Percentiles rank a stretch among this genome's conserved stretches.
Conservation (phyloP, 2,113 vertebrate species). For the Myiozetetes cayanensis region DNA sequence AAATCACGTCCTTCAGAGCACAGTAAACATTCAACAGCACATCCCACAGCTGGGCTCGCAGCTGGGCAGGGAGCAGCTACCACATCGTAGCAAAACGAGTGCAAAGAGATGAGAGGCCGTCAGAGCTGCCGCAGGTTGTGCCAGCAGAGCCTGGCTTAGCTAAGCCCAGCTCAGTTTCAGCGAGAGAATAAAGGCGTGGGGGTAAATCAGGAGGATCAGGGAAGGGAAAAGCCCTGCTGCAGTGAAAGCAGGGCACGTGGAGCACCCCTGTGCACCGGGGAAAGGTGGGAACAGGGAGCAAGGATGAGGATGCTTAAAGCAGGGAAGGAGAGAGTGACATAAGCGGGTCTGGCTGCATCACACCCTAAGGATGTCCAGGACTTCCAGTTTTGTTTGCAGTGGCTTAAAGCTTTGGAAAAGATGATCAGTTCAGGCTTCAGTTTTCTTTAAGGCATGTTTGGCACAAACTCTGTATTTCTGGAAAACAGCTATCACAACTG, state of each 20-base stretch:
- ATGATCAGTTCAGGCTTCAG: background rate
- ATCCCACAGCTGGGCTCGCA: background rate
- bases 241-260: background rate
- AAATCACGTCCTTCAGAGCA: constrained; percentile 68
- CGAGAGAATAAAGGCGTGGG: fast-evolving
- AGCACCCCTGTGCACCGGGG: background rate
- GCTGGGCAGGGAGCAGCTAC: background rate
- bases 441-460: background rate
- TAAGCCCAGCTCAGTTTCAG: background rate
- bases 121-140: fast-evolving
- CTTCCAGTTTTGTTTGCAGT: background rate
- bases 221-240: background rate
- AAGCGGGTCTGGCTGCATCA: background rate
- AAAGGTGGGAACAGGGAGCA: background rate
- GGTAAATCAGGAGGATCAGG: background rate
- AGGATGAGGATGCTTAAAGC: constrained; percentile 13
- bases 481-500: background rate
- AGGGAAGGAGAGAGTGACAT: background rate
- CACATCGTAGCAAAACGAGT: background rate
- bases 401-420: background rate
- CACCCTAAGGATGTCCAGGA: background rate
- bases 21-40: constrained; percentile 7
- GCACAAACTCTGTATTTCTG: background rate
- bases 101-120: background rate
- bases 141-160: background rate